Evolutionary conservation across 1,140 invertebrate genomes (phyloP), one percentile per base, ranked within the genome.

Genomic region (Pomacea maculata): DNA sequence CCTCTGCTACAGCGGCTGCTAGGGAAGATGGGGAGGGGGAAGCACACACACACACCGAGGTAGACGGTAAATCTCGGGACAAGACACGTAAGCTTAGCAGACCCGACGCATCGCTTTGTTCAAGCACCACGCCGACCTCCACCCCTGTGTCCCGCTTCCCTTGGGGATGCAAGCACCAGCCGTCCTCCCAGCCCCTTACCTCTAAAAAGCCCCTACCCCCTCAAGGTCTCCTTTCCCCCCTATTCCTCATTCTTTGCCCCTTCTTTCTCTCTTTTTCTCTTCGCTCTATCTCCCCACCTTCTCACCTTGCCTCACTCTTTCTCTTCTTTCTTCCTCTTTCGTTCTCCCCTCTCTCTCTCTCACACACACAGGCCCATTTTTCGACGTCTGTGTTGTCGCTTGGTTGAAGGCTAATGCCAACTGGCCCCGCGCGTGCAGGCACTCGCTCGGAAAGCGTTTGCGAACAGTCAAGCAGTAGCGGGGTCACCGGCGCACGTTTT

Each of bases 361-460:
- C 65, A 2, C 21, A 74, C 17, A 55, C 54, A 25, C 73, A 19
- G 45, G 45, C 73, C 34, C 15, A 61, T 61, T 65, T 45, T 67
- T 67, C 75, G 57, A 25, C 65, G 77, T 71, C 65, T 78, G 77
- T 71, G 77, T 68, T 78, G 77, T 78, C 77, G 67, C 34, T 68
- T n/a, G 34, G 45, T 54, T 57, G 77, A 75, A 75, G 57, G 73
- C 34, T 78, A 68, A 71, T 67, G 67, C 65, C 77, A 70, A 70
- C 77, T 70, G 63, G 75, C 57, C 57, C 57, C 65, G 75, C 65
- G 73, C 55, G 45, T 75, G 73, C 14, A 54, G 73, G 17, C 21
- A 67, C 25, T 65, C 45, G 15, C 21, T 77, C 29, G 34, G 25
- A 14, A 70, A 70, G 67, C 67, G 57, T 14, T 61, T 17, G 57